Base-by-base conservation (phyloP, 2,888 invertebrate genomes). In the Megaustenia siamemsis region DNA sequence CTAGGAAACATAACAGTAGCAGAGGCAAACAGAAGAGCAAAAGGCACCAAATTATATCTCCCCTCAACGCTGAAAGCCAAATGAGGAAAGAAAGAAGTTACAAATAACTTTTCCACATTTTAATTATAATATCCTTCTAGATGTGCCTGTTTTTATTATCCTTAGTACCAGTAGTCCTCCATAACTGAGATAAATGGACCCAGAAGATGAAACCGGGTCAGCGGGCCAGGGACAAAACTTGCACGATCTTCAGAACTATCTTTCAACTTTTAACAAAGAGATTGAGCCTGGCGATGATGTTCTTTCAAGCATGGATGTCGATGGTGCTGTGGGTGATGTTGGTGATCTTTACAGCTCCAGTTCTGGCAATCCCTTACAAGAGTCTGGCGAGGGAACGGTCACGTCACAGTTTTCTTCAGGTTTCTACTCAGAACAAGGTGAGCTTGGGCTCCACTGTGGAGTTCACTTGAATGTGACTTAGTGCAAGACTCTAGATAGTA, bases 201-300 rank as follows among this genome's bases (percentile, higher is more conserved):
- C 75, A 28, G 82, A 81, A 56, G 84, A 84, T 82, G 86, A 84
- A 53, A 32, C 45, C 77, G 84, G 80, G 73, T 66, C 82, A 53
- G 38, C 66, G 24, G 82, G 81, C 28, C 83, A 83, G 35, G 81
- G 81, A 1, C 88, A 88, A 53, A 90, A 90, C 88, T 96, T 96
- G 49, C 96, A 96, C 12, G 96, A 97, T 90, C 96, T 97, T 88
- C 97, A 97, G 92, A 96, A 96, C 73, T 97, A 97, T 92, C 94
- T 97, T 88, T 96, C 96, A 86, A 96, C 96, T 32, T 97, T 97
- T 92, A 96, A 97, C 90, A 97, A 97, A 92, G 97, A 97, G 94
- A 96, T 97, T 88, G 96, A 96, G 81, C 91, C 86, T 45, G 89
- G 86, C 40, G 89, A 88, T 60, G 89, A 89, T 43, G 84, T 87